Base-by-base conservation (phyloP, 1,140 invertebrate species). In the Procambarus virginalis region DNA sequence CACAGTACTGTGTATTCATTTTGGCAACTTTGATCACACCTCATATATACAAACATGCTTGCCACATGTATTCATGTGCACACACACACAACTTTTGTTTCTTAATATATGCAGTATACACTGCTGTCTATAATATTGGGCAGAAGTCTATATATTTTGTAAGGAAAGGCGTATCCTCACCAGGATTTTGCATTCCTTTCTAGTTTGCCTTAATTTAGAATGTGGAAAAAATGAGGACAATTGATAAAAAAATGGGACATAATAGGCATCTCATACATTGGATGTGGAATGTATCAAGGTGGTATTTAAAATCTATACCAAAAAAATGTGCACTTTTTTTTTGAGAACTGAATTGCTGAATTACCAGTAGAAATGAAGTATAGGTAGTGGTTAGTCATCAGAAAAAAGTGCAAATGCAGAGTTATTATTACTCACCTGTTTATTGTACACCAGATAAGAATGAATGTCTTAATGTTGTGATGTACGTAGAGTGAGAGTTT, bases 401-500 rank as follows among this genome's bases (percentile, higher is more conserved):
- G 55, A 58, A 58, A 58, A 58, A 58, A 58, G 12, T 55, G 51
- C 51, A 55, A 8, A 55, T 55, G 8, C 51, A 55, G 34, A 34
- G 51, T 55, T 55, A 55, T 17, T 64, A 64, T 34, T 73, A 73
- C n/a, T 34, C 64, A 68, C 68, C 68, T 73, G 68, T 73, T 73
- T 34, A 73, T 22, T 73, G 68, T 73, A 73, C 68, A 73, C 68
- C n/a, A 73, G 64, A 68, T 34, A 34, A 34, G 68, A 73, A 20
- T 73, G 68, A 73, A 73, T 73, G 68, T 73, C n/a, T 73, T 73
- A 34, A 34, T 34, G 20, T 68, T 22, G 34, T 73, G n/a, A 34
- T 73, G 68, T 73, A 73, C 68, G 22, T 73, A 73, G 22, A 73
- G 68, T 34, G 68, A 45, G 68, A 73, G 22, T 34, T 73, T 73